Evolutionary conservation across 2,888 invertebrate genomes (phyloP).

Genomic region (Psylliodes chrysocephalus): DNA sequence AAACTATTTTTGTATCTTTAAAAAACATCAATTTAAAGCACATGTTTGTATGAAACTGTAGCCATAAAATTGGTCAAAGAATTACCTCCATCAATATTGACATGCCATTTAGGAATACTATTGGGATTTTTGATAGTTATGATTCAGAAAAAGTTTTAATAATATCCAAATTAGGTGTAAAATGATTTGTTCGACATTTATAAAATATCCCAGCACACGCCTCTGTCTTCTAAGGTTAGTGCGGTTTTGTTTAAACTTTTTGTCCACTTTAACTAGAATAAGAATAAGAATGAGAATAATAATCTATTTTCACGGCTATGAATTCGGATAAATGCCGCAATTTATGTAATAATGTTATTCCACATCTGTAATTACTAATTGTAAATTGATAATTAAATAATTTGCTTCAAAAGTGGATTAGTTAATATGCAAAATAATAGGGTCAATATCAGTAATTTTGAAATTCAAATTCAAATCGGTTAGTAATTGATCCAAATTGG

Average conservation of each 20-base stretch:
- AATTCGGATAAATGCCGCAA: conserved; percentile 5
- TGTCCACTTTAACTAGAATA: background rate
- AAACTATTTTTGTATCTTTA: too few species aligned
- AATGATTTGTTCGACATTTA: too few species aligned
- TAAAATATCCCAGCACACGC: too few species aligned
- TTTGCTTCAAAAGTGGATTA: background rate
- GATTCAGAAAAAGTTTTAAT: too few species aligned
- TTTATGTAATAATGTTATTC: conserved; percentile 20
- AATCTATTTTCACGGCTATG: conserved; percentile 21
- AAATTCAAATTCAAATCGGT: background rate
- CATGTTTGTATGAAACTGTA: too few species aligned
- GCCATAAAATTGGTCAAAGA: too few species aligned
- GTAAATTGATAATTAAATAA: background rate
- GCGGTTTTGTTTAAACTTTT: conserved; percentile 5
- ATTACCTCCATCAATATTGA: too few species aligned
- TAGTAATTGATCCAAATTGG: background rate
- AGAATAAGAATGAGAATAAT: conserved; percentile 7
- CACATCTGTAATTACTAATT: background rate
- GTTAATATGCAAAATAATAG: background rate
- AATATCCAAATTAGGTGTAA: too few species aligned
- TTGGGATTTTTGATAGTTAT: too few species aligned
- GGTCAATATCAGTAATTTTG: conserved; percentile 8
- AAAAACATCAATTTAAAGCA: too few species aligned
- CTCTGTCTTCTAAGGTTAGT: background rate
- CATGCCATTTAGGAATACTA: too few species aligned